phyloP scores from a whole-genome alignment of 2,113 vertebrate genomes.

The Speoplatyrhinus poulsoni region DNA sequence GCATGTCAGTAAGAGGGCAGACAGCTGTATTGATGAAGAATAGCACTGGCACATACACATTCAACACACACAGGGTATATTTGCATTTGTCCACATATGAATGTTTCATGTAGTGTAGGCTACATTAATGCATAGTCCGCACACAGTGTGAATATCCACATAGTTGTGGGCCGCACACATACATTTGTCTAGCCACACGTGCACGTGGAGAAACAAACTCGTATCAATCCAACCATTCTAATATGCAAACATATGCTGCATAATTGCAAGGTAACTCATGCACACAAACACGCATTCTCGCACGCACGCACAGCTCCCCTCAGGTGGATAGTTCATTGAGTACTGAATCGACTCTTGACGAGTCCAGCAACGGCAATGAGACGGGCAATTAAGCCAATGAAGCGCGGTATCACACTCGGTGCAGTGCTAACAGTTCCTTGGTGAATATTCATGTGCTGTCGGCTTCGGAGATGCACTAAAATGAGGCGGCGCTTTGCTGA shows the following conservation, averaged over 20 bases:
- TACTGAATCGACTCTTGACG: constrained; percentile 67
- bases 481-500: constrained; percentile 54
- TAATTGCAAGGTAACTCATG: neutral
- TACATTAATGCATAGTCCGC: neutral
- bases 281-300: neutral
- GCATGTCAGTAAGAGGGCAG: too few species aligned
- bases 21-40: too few species aligned
- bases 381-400: constrained; percentile 77
- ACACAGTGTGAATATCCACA: neutral
- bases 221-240: too few species aligned
- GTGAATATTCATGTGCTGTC: constrained; percentile 76
- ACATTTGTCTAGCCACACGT: neutral
- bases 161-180: neutral
- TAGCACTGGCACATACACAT: neutral
- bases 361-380: constrained; percentile 55
- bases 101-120: too few species aligned
- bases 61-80: neutral
- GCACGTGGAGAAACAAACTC: neutral
- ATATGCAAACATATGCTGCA: neutral
- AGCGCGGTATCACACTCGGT: constrained; percentile 73
- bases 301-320: constrained; percentile 15
- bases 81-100: neutral
- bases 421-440: constrained; percentile 65
- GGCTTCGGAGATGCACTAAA: constrained; percentile 66
- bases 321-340: constrained; percentile 65